Conservation (phyloP, 2,888 invertebrate genomes). For the Rhaphigaster nebulosa region DNA sequence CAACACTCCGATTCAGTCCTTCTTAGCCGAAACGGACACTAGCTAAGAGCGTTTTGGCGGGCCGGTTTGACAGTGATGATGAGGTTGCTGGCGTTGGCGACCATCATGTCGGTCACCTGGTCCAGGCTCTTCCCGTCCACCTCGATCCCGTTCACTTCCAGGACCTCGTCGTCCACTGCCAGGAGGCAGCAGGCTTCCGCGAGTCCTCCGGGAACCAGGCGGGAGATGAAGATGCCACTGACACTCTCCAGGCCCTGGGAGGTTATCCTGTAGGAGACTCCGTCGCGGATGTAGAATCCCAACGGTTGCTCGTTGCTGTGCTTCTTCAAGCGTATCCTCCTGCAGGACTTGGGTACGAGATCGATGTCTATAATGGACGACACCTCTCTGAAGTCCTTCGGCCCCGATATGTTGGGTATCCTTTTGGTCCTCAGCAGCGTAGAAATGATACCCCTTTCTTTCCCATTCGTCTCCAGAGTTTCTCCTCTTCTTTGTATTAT, state of each 20-base stretch:
- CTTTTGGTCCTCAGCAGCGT: neutral
- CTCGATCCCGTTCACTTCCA: slow-evolving; percentile 99
- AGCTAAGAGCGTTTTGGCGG: neutral
- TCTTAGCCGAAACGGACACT: neutral
- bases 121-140: slow-evolving; percentile 98
- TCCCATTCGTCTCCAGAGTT: neutral
- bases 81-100: neutral
- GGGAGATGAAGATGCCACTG: slow-evolving; percentile 97
- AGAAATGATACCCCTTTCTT: neutral
- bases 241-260: slow-evolving; percentile 90
- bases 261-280: slow-evolving; percentile 84
- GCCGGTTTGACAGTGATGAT: neutral
- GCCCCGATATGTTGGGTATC: neutral
- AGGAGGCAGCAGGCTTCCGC: slow-evolving; percentile 97
- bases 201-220: slow-evolving; percentile 96
- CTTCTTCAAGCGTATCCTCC: slow-evolving; percentile 93
- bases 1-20: too few relatives aligned
- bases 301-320: slow-evolving; percentile 97
- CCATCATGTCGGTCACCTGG: slow-evolving; percentile 75
- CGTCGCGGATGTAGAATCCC: slow-evolving; percentile 94
- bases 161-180: slow-evolving; percentile 98
- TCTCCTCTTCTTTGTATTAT: neutral
- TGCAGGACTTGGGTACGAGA: slow-evolving; percentile 97
- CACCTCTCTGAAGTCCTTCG: slow-evolving; percentile 73
- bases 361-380: slow-evolving; percentile 99